Conservation (phyloP, 1,140 invertebrate genomes). For the Trichoplusia ni region DNA sequence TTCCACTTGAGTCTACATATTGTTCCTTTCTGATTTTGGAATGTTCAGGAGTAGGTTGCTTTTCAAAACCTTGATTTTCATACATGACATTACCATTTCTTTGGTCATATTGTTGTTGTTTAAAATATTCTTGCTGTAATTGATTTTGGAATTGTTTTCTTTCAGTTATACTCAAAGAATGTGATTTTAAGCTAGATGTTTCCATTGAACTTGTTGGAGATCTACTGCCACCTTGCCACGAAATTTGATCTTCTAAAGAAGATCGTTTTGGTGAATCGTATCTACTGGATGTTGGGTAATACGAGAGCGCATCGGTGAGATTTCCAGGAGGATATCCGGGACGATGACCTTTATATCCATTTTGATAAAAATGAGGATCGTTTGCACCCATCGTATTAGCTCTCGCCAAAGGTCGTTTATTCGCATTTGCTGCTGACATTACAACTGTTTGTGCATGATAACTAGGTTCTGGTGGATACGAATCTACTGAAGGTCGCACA, state of each 20-base stretch:
- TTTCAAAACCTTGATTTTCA: conserved; percentile 77
- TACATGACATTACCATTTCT: conserved; percentile 76
- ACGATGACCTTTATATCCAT: conserved; percentile 86
- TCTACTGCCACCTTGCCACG: conserved; percentile 83
- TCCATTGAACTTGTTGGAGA: conserved; percentile 84
- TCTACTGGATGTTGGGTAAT: conserved; percentile 87
- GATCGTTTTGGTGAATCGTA: conserved; percentile 86
- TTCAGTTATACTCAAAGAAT: conserved; percentile 83
- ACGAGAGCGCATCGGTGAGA: conserved; percentile 88
- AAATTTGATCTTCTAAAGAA: conserved; percentile 82
- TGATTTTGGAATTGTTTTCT: conserved; percentile 83
- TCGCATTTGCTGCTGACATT: conserved; percentile 67
- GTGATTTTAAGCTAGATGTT: conserved; percentile 84
- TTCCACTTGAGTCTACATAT: conserved; percentile 81
- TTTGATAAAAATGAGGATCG: conserved; percentile 83
- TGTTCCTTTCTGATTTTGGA: conserved; percentile 67
- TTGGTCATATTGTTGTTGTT: conserved; percentile 79
- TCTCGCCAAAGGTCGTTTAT: conserved; percentile 71
- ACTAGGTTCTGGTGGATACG: conserved; percentile 79
- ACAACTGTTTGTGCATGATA: conserved; percentile 82
- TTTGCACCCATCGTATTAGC: conserved; percentile 82
- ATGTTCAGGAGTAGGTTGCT: conserved; percentile 62
- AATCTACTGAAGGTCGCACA: conserved; percentile 68
- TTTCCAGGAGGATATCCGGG: conserved; percentile 87
- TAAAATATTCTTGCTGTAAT: conserved; percentile 81